phyloP scores from a whole-genome alignment of 2,113 vertebrate genomes.

The Acanthisitta chloris region DNA sequence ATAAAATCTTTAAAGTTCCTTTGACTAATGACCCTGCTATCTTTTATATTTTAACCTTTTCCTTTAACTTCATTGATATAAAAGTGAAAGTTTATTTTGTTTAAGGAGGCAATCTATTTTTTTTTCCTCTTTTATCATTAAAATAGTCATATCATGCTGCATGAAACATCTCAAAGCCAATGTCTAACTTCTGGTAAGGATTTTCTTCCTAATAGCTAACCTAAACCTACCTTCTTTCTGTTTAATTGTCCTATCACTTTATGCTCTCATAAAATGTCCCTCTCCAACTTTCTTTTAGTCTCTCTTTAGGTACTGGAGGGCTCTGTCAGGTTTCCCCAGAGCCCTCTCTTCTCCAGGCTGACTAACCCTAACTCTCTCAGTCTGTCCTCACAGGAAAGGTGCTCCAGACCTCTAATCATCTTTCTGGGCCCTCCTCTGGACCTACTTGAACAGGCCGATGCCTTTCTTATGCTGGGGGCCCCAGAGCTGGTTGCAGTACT shows the following conservation, averaged over 20 bases:
- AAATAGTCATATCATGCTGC: not conserved
- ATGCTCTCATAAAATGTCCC: not conserved
- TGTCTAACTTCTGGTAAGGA: not conserved
- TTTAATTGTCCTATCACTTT: not conserved
- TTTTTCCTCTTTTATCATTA: not conserved
- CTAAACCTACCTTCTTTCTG: not conserved
- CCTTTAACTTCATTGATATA: not conserved
- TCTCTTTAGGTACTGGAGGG: not conserved
- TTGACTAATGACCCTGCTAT: not conserved
- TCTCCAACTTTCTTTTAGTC: not conserved
- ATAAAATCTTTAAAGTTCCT: not conserved
- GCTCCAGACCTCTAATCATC: not conserved
- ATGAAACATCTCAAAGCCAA: not conserved
- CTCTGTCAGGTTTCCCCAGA: not conserved
- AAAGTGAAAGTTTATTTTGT: not conserved
- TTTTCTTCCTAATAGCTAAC: not conserved
- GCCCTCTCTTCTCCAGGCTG: not conserved
- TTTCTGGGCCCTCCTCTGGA: not conserved
- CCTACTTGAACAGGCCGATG: fast-evolving
- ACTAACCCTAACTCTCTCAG: not conserved
- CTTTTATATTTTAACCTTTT: not conserved
- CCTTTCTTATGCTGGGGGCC: not conserved
- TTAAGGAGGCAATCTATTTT: not conserved
- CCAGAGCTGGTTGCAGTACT: not conserved
- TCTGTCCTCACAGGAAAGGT: not conserved